Evolutionary conservation across 2,113 vertebrate genomes (phyloP).

Genomic region (Calonectris borealis): DNA sequence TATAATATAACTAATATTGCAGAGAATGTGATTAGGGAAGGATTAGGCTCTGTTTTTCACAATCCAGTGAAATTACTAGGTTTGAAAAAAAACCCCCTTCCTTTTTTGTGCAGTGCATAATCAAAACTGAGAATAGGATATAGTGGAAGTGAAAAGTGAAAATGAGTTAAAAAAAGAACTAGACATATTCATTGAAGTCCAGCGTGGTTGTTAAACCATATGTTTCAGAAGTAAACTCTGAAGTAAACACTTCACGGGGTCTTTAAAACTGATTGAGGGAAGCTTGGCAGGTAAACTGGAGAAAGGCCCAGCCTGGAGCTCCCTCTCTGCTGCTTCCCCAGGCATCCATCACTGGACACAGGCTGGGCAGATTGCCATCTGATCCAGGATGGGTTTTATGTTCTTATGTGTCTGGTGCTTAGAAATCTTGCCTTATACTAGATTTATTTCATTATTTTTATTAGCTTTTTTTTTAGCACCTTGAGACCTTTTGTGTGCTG

Average conservation of each 20-base stretch:
- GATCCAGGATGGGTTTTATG: background rate
- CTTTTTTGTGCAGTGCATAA: background rate
- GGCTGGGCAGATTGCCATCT: background rate
- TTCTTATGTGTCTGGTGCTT: fast-evolving
- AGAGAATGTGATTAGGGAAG: background rate
- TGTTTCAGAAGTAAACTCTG: background rate
- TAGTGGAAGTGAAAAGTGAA: background rate
- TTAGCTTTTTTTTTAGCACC: background rate
- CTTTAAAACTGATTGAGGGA: background rate
- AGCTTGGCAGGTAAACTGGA: background rate
- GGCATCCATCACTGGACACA: background rate
- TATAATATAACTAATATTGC: background rate
- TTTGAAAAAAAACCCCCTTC: background rate
- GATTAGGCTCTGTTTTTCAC: background rate
- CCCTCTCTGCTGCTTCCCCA: background rate
- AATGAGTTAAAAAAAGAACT: background rate
- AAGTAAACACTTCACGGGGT: background rate
- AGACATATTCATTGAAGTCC: background rate
- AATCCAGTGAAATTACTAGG: background rate
- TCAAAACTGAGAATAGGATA: background rate
- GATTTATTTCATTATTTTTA: background rate
- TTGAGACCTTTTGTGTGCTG: background rate
- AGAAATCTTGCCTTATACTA: background rate
- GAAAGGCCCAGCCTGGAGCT: background rate
- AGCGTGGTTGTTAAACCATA: background rate